These are phyloP conservation scores for Diploptera punctata DNA, from an alignment of 2,888 invertebrate genomes.

Conservation along the genomic window DNA sequence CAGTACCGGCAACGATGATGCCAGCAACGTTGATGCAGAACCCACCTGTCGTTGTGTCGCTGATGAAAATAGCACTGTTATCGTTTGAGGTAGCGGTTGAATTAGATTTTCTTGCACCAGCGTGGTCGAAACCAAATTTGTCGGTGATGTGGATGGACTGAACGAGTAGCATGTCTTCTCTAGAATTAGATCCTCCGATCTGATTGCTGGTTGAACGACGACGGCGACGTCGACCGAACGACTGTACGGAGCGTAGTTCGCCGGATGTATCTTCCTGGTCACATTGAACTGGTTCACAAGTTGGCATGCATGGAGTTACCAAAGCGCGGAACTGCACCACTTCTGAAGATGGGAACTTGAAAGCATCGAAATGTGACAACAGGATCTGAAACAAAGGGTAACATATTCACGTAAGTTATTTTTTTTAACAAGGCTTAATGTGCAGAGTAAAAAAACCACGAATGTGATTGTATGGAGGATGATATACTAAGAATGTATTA, in stretches of 20 bases:
- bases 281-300: slow-evolving; percentile 91
- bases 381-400: slow-evolving; percentile 81
- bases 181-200: slow-evolving; percentile 53
- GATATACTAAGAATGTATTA: no score
- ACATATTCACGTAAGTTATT: no score
- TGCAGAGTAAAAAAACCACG: no score
- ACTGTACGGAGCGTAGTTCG: slow-evolving; percentile 77
- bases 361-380: slow-evolving; percentile 91
- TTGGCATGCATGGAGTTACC: slow-evolving; percentile 93
- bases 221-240: slow-evolving; percentile 61
- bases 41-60: slow-evolving; percentile 50
- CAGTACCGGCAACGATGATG: slow-evolving; percentile 82
- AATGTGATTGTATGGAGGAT: no score
- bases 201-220: slow-evolving; percentile 49
- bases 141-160: slow-evolving; percentile 93
- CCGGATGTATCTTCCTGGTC: slow-evolving; percentile 84
- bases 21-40: slow-evolving; percentile 80
- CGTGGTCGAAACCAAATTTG: slow-evolving; percentile 85
- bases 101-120: slow-evolving; percentile 60
- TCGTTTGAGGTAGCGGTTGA: slow-evolving; percentile 52
- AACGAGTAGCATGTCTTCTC: slow-evolving; percentile 85
- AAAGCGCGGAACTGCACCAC: slow-evolving; percentile 95
- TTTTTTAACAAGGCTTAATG: no score
- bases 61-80: slow-evolving; percentile 75
- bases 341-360: slow-evolving; percentile 95